phyloP scores from a whole-genome alignment of 2,797 vertebrate genomes.

The Trematocara caparti region DNA sequence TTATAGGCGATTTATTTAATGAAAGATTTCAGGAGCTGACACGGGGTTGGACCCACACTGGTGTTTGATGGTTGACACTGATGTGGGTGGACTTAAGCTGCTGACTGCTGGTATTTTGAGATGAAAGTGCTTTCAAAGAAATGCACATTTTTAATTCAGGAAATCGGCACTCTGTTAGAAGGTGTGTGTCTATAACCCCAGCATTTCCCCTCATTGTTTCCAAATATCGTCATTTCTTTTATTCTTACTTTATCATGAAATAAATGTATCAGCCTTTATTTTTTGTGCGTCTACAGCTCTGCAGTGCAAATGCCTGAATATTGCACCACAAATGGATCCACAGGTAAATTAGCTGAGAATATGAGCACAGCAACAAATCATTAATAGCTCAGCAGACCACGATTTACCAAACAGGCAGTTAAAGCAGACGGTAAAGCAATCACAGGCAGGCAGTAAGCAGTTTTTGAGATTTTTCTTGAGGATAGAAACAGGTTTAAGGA shows the following conservation, averaged over 20 bases:
- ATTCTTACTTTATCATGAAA: neutral
- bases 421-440: neutral
- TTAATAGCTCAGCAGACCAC: neutral
- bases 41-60: neutral
- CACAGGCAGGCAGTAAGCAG: neutral
- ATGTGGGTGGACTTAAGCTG: neutral
- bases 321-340: neutral
- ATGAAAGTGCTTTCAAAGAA: neutral
- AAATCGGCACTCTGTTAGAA: neutral
- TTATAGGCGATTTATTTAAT: conserved; percentile 10
- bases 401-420: neutral
- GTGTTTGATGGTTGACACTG: neutral
- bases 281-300: neutral
- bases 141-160: neutral
- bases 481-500: neutral
- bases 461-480: neutral
- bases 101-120: neutral
- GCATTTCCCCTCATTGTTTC: neutral
- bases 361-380: neutral
- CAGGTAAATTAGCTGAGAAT: neutral
- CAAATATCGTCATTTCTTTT: neutral
- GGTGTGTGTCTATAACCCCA: neutral
- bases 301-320: neutral
- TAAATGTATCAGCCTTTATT: neutral
- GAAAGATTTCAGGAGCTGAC: neutral